These are phyloP conservation scores for Oscheius sp. DNA, from an alignment of 1,140 invertebrate genomes.

Conservation along the genomic window DNA sequence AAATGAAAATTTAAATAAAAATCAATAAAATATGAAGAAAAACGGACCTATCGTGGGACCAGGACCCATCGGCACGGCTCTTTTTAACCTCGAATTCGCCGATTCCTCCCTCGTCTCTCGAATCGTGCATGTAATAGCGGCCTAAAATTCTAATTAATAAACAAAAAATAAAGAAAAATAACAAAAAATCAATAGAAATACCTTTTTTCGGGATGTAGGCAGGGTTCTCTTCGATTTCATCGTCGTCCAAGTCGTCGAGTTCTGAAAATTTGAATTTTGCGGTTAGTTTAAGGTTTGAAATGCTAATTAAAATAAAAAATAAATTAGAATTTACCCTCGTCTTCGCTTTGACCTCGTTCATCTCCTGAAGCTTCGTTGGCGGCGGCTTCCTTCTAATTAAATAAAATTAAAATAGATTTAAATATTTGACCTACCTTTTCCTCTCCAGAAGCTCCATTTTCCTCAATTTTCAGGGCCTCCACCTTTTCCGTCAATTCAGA, in stretches of 20 bases:
- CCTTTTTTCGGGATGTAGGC: conserved; percentile 21
- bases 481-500: background rate
- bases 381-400: background rate
- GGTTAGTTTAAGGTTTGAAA: background rate
- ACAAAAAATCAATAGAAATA: too few species aligned
- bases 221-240: conserved; percentile 4
- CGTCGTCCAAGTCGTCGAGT: conserved; percentile 3
- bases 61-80: conserved; percentile 9
- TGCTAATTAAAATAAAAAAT: background rate
- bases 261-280: background rate
- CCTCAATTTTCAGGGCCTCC: too few species aligned
- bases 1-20: background rate
- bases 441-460: too few species aligned
- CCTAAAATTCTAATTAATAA: background rate
- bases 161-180: too few species aligned
- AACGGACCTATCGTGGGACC: background rate
- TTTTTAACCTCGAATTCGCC: background rate
- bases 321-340: background rate
- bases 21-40: background rate
- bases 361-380: background rate
- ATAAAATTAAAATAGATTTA: too few species aligned
- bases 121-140: conserved; percentile 20
- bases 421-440: too few species aligned
- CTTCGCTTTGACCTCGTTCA: background rate
- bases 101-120: conserved; percentile 1